Evolutionary conservation across 2,888 invertebrate species (phyloP), one percentile per base, ranked within the genome.

Genomic region (Erebia aethiops): DNA sequence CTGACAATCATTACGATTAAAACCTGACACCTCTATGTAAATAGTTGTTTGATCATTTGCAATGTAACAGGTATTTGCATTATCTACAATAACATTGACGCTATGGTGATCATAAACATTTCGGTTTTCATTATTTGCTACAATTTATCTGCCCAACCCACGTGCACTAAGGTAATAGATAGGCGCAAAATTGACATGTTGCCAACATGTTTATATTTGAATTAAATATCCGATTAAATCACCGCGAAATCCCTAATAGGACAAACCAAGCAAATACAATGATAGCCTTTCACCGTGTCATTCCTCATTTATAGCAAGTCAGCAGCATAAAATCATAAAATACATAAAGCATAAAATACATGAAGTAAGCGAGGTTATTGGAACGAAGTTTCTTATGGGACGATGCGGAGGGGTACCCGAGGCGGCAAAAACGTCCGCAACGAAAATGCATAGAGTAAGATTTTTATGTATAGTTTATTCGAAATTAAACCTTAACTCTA

Each of bases 1-100:
- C 63, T 71, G 75, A 77, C 79, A 75, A 77, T 74, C 69, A 74
- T 70, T 46, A 73, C 74, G 78, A 75, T 77, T 77, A 77, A 67
- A 67, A 67, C 66, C 67, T 71, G 73, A 75, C 75, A 68, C 67
- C 62, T 73, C 66, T 60, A 54, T 64, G 64, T 71, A 73, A 69
- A 73, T 71, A 65, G 57, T 61, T 26, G 66, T 67, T 72, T 54
- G 67, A 73, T 49, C 69, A 73, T 74, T 73, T 71, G 51, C 67
- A 73, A 69, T 60, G 63, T 69, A 57, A 62, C 71, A 74, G 51
- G 69, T 49, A 62, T 69, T 43, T 63, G 18, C 70, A 49, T 71
- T 74, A 71, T 69, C 73, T 56, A 49, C 49, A 65, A 73, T 74
- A 72, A 71, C 51, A 64, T 67, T 73, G 61, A 43, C 60, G 64